Conservation (phyloP, 2,113 vertebrate species). For the Tangachromis dhanisi region DNA sequence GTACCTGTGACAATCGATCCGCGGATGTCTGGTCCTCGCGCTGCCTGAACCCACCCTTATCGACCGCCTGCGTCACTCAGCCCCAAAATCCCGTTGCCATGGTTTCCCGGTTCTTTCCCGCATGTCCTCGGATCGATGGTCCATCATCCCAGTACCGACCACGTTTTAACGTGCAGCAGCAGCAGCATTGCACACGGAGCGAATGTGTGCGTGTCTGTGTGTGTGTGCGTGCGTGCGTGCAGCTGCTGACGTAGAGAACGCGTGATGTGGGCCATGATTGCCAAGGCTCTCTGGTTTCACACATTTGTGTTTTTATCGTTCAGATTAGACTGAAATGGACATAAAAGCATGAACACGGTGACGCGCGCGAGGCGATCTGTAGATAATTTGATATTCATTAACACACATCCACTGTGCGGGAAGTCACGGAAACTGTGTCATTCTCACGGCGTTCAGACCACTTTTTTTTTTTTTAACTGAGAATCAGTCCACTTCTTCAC, state of each 20-base stretch:
- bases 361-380: not conserved
- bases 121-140: not conserved
- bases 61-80: not conserved
- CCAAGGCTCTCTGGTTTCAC: not conserved
- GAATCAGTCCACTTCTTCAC: not conserved
- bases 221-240: not conserved
- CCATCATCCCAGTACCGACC: not conserved
- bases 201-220: not conserved
- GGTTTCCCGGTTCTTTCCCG: not conserved
- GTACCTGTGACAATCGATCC: not conserved
- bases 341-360: not conserved
- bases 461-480: not conserved
- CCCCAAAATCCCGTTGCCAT: not conserved
- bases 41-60: not conserved
- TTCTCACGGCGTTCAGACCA: rapidly evolving
- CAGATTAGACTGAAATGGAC: not conserved
- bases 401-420: not conserved
- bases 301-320: not conserved
- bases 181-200: not conserved
- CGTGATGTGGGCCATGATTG: conserved; percentile 8
- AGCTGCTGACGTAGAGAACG: conserved; percentile 5
- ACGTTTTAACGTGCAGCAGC: not conserved
- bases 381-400: not conserved
- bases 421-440: not conserved
- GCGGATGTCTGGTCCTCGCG: not conserved